These are phyloP conservation scores for Leptopilina clavipes DNA, from an alignment of 1,140 invertebrate genomes.

Conservation along the genomic window DNA sequence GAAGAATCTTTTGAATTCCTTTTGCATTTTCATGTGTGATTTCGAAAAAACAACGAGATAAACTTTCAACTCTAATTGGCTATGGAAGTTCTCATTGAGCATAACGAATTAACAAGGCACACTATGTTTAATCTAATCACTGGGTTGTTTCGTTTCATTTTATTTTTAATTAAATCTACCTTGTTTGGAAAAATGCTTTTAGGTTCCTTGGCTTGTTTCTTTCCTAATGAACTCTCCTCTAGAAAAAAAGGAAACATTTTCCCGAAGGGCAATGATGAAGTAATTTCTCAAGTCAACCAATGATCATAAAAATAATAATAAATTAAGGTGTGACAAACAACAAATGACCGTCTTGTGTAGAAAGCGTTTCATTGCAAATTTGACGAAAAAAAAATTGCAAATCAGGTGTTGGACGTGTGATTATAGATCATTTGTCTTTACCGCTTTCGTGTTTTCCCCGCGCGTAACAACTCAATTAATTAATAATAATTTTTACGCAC, in stretches of 20 bases:
- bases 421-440: neutral
- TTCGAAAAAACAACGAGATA: neutral
- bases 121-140: conserved; percentile 16
- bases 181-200: conserved; percentile 16
- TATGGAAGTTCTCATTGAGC: conserved; percentile 7
- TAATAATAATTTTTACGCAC: no score
- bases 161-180: conserved; percentile 13
- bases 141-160: conserved; percentile 1
- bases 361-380: conserved; percentile 10
- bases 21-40: neutral
- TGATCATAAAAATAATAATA: neutral
- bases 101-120: conserved; percentile 16
- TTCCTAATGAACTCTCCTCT: neutral
- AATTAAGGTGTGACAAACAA: conserved; percentile 16
- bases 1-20: conserved; percentile 1
- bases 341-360: conserved; percentile 9
- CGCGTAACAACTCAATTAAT: neutral
- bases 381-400: neutral
- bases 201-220: neutral
- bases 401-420: neutral
- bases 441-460: no score
- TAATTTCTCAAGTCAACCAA: neutral
- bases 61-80: conserved; percentile 19
- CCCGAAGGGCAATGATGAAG: conserved; percentile 14
- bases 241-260: neutral